These are phyloP conservation scores for Willowsia nigromaculata DNA, from an alignment of 2,888 invertebrate genomes.

Conservation along the genomic window DNA sequence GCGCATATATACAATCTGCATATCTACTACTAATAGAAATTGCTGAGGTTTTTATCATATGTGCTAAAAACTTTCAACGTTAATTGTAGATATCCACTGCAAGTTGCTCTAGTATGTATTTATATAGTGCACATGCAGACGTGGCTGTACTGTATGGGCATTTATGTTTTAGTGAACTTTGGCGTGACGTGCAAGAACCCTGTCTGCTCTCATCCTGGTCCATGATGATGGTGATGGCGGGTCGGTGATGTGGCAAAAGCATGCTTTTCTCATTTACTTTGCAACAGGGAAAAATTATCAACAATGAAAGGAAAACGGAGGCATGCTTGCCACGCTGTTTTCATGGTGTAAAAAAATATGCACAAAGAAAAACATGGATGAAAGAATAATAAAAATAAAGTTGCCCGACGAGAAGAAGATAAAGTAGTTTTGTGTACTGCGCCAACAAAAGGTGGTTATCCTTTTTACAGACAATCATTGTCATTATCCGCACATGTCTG, in stretches of 20 bases:
- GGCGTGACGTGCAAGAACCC: constrained; percentile 35
- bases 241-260: background rate
- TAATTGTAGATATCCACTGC: background rate
- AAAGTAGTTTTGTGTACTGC: background rate
- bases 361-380: background rate
- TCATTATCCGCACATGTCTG: constrained; percentile 25
- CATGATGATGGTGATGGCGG: constrained; percentile 1
- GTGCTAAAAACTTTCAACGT: background rate
- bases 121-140: background rate
- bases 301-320: background rate
- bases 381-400: background rate
- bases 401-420: background rate
- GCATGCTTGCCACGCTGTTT: constrained; percentile 45
- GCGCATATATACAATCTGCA: background rate
- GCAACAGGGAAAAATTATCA: background rate
- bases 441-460: constrained; percentile 50
- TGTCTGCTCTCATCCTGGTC: background rate
- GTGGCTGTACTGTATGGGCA: background rate
- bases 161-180: background rate
- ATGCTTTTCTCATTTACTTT: constrained; percentile 16
- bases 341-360: background rate
- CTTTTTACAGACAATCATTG: constrained; percentile 58
- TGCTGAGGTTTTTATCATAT: background rate
- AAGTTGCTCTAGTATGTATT: no score
- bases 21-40: background rate